Evolutionary conservation across 2,888 invertebrate genomes (phyloP).

Genomic region (Uloborus plumipes): DNA sequence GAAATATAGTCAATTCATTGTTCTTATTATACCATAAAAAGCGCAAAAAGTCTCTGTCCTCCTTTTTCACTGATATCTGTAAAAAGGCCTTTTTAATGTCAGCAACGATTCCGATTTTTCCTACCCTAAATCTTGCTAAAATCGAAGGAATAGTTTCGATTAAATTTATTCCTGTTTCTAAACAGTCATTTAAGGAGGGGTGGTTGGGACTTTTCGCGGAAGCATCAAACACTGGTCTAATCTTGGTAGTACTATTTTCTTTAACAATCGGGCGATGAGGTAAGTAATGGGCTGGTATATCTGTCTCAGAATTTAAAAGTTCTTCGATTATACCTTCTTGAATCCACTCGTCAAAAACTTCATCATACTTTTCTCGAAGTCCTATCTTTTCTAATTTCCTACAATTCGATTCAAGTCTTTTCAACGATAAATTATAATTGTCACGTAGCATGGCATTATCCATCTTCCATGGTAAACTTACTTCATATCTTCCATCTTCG

Average conservation of each 20-base stretch:
- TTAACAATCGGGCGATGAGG: conserved; percentile 10
- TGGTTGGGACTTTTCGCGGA: conserved; percentile 10
- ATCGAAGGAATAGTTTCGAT: conserved; percentile 14
- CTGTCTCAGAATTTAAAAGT: background rate
- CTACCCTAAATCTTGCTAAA: background rate
- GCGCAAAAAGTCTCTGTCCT: conserved; percentile 11
- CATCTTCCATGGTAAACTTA: conserved; percentile 13
- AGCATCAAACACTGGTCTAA: conserved; percentile 16
- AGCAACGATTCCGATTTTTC: background rate
- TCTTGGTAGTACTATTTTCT: conserved; percentile 8
- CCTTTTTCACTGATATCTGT: conserved; percentile 6
- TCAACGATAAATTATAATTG: conserved; percentile 23
- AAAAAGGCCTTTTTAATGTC: conserved; percentile 26
- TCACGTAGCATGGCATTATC: conserved; percentile 11
- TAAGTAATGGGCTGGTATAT: background rate
- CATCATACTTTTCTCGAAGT: background rate
- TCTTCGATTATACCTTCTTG: conserved; percentile 10
- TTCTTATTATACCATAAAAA: conserved; percentile 24
- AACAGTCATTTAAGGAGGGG: conserved; percentile 13
- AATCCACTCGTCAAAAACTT: conserved; percentile 8
- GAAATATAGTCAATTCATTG: background rate
- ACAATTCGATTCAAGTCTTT: conserved; percentile 6
- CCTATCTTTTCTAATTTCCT: background rate
- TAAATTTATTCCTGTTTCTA: conserved; percentile 7
- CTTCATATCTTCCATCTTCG: conserved; percentile 35